Percentiles rank a stretch among this genome's conserved stretches.
phyloP scores from a whole-genome alignment of 2,113 vertebrate genomes.

The Eptesicus fuscus region DNA sequence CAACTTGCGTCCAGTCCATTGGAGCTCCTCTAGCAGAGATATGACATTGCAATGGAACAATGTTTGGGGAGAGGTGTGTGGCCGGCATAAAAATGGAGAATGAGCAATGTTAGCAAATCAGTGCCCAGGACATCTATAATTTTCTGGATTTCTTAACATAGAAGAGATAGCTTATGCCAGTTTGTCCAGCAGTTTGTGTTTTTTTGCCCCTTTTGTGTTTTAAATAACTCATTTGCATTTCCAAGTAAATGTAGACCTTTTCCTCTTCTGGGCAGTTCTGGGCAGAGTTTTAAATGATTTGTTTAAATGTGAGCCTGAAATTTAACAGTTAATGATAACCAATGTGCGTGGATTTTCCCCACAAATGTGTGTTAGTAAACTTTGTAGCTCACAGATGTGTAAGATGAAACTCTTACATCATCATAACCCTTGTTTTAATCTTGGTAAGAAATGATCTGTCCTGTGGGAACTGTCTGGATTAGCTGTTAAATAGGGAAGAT shows the following conservation, averaged over 20 bases:
- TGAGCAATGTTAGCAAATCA: not conserved
- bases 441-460: conserved; percentile 70
- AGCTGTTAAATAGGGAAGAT: not conserved
- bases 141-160: not conserved
- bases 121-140: not conserved
- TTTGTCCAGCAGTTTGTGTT: not conserved
- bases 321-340: not conserved
- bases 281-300: not conserved
- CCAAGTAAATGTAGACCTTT: not conserved
- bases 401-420: conserved; percentile 75
- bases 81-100: not conserved
- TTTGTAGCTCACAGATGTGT: conserved; percentile 51
- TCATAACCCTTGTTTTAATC: conserved; percentile 67
- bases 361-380: conserved; percentile 37
- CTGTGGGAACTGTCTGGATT: conserved; percentile 56
- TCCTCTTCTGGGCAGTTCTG: not conserved
- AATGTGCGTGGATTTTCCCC: not conserved
- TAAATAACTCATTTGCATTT: not conserved
- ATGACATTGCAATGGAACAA: not conserved
- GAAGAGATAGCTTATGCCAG: not conserved
- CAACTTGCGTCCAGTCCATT: not conserved
- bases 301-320: not conserved
- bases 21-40: not conserved
- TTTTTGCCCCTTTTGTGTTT: conserved; percentile 1
- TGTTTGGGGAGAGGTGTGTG: not conserved